Base-by-base conservation (phyloP, 2,113 vertebrate genomes). In the Sinocyclocheilus anshuiensis region DNA sequence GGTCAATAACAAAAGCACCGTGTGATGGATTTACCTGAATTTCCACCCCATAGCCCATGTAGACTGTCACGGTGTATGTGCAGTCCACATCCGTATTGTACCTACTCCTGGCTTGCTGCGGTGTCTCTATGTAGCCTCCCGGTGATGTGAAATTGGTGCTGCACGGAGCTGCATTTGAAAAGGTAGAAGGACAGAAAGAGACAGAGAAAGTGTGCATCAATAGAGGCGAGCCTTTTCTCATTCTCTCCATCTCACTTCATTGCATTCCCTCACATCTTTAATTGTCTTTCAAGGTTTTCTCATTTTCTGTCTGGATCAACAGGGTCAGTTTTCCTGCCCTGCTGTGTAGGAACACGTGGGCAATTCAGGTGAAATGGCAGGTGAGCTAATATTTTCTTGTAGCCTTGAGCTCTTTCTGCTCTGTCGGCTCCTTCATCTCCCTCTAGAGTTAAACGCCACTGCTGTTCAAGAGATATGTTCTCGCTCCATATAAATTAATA, bases 21-120 rank as follows among this genome's bases (percentile, higher is more conserved):
- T 76, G 65, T 77, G 80, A 74, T 61, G 9, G 91, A 89, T 90
- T 91, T 89, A 99, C 98, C 97, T 98, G 97, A 90, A 99, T 96
- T 94, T 99, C 98, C 75, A 99, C 97, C 0, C 98, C 98, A 0
- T 97, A 99, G 89, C 98, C 97, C 36, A 95, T 95, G 81, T 97
- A 99, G 61, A 97, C 96, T 0, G 95, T 96, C 90, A 99, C 93
- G 65, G 94, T 95, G 93, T 97, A 99, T 90, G 93, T 95, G 88
- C 98, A 99, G 90, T 98, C 97, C 84, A 96, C 74, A 61, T 93
- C 92, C 33, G 93, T 92, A n/a, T 96, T 94, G 16, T 93, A 93
- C 55, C 92, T 92, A 50, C 92, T 91, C 76, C 77, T 79, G 12
- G 90, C 79, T 0, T 90, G 93, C 22, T 92, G 91, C 0, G 97